phyloP scores from a whole-genome alignment of 2,113 vertebrate species.

The Misgurnus anguillicaudatus region DNA sequence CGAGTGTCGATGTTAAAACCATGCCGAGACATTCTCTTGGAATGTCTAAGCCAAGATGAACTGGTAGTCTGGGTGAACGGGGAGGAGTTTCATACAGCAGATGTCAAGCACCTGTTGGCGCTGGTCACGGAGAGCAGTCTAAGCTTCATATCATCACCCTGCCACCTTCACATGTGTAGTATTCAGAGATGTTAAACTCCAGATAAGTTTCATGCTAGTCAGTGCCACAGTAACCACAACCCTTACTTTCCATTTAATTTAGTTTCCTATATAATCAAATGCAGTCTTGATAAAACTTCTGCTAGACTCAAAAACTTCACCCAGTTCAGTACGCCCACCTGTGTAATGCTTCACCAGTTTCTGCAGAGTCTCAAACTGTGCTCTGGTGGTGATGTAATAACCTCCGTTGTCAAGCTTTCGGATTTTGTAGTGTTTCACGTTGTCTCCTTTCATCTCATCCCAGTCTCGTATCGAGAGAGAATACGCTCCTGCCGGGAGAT shows the following conservation, averaged over 20 bases:
- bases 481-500: conserved; percentile 83
- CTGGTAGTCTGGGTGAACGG: conserved; percentile 3
- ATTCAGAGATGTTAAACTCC: neutral
- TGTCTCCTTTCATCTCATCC: conserved; percentile 95
- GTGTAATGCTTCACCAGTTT: conserved; percentile 97
- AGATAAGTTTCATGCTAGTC: neutral
- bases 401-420: conserved; percentile 97
- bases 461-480: conserved; percentile 98
- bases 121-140: neutral
- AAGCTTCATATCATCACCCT: neutral
- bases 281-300: neutral
- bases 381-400: conserved; percentile 97
- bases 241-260: neutral
- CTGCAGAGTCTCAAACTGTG: conserved; percentile 94
- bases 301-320: neutral
- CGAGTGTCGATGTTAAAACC: neutral
- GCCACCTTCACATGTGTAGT: neutral
- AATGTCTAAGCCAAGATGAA: conserved; percentile 22
- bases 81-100: conserved; percentile 24
- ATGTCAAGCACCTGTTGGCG: conserved; percentile 30
- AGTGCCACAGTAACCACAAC: neutral
- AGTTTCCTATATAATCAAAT: too few relatives aligned
- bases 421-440: conserved; percentile 99
- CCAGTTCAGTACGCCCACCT: conserved; percentile 69
- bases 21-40: conserved; percentile 1